Evolutionary conservation across 1,140 invertebrate species (phyloP).

Genomic region (Aethina tumida): DNA sequence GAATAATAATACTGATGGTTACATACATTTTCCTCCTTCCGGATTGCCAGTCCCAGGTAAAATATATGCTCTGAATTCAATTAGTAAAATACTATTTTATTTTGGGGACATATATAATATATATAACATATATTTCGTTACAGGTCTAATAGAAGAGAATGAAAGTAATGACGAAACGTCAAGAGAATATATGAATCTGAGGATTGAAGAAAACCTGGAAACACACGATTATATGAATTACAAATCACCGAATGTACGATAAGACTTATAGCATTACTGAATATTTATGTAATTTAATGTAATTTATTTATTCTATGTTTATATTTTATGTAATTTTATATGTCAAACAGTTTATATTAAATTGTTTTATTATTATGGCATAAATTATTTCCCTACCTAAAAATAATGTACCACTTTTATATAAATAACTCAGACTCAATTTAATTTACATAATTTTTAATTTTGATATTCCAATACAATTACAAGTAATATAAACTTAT

Average conservation of each 20-base stretch:
- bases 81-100: not conserved
- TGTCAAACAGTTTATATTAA: constrained; percentile 22
- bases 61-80: no score
- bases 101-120: not conserved
- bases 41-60: constrained; percentile 32
- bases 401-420: no score
- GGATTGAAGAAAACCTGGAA: constrained; percentile 4
- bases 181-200: constrained; percentile 19
- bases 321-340: constrained; percentile 23
- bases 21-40: not conserved
- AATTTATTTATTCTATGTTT: constrained; percentile 20
- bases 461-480: no score
- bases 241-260: constrained; percentile 14
- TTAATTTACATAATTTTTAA: no score
- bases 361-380: no score
- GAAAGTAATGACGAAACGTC: constrained; percentile 1
- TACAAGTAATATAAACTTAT: no score
- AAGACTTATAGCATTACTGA: constrained; percentile 13
- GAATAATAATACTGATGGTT: no score
- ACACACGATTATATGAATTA: constrained; percentile 21
- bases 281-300: constrained; percentile 26
- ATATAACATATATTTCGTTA: constrained; percentile 1
- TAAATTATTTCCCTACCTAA: no score
- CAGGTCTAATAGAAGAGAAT: constrained; percentile 6
- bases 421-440: no score